Percentiles rank a stretch among this genome's conserved stretches.
phyloP scores from a whole-genome alignment of 2,888 invertebrate genomes.

The Orchesella flavescens region DNA sequence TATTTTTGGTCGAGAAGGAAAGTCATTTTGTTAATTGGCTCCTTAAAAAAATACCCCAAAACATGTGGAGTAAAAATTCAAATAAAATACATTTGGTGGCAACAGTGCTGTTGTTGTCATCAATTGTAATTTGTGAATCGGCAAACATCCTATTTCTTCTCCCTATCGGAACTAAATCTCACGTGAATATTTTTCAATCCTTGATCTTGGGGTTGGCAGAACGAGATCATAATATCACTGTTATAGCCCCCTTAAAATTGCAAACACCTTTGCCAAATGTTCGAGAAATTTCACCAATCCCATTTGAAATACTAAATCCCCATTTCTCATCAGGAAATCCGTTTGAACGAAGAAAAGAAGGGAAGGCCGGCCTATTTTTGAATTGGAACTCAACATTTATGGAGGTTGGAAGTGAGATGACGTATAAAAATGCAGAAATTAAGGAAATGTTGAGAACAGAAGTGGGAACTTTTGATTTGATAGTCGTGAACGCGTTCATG shows the following conservation, averaged over 20 bases:
- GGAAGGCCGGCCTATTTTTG: conserved; percentile 10
- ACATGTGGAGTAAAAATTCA: too few species aligned
- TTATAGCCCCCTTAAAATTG: conserved; percentile 75
- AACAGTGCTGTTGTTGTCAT: too few species aligned
- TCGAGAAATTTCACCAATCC: conserved; percentile 63
- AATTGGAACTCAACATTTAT: conserved; percentile 38
- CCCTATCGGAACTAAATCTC: conserved; percentile 64
- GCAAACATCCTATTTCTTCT: conserved; percentile 64
- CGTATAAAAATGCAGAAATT: conserved; percentile 45
- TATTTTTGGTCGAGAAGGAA: too few species aligned
- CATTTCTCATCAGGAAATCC: conserved; percentile 29
- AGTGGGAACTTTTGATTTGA: conserved; percentile 70
- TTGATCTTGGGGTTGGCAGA: conserved; percentile 76
- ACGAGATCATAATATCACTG: conserved; percentile 77
- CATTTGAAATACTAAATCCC: conserved; percentile 34
- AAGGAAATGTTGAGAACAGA: conserved; percentile 34
- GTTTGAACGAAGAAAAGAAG: conserved; percentile 44
- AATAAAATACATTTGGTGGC: too few species aligned
- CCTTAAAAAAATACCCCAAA: too few species aligned
- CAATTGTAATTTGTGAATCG: background rate
- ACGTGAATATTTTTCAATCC: conserved; percentile 69
- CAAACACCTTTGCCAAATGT: conserved; percentile 74
- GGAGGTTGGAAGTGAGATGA: conserved; percentile 32
- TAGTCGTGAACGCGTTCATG: conserved; percentile 72
- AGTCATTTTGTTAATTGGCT: too few species aligned